A percentile compares a stretch with the other conserved stretches of the same genome.
Conservation (phyloP, 1,140 invertebrate species). For the Ceratina australensis region DNA sequence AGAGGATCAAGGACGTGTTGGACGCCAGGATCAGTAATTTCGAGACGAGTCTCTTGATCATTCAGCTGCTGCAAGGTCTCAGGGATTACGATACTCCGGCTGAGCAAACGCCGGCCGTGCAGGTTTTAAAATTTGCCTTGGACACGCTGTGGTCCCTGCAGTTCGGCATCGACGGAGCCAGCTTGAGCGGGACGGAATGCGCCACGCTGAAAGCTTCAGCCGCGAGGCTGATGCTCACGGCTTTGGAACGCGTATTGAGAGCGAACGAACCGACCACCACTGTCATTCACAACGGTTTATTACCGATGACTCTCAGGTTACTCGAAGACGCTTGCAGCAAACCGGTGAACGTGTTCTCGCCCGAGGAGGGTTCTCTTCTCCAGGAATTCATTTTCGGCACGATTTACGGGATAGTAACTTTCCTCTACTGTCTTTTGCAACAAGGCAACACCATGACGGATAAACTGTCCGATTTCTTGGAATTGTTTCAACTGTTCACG, state of each 20-base stretch:
- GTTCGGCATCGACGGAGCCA: conserved; percentile 77
- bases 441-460: conserved; percentile 78
- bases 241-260: conserved; percentile 81
- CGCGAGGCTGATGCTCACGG: conserved; percentile 81
- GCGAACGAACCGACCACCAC: conserved; percentile 81
- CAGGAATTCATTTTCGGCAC: conserved; percentile 84
- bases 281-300: conserved; percentile 82
- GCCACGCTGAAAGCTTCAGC: conserved; percentile 81
- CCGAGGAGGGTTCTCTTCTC: conserved; percentile 75
- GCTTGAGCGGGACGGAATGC: conserved; percentile 63
- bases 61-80: conserved; percentile 82
- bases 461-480: conserved; percentile 82
- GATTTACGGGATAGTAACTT: conserved; percentile 81
- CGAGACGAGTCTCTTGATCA: conserved; percentile 81
- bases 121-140: conserved; percentile 83
- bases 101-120: conserved; percentile 81
- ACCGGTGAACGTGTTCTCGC: conserved; percentile 54
- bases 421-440: conserved; percentile 82
- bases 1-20: conserved; percentile 80
- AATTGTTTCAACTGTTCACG: conserved; percentile 82
- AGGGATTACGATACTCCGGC: conserved; percentile 81
- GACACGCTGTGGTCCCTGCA: conserved; percentile 82
- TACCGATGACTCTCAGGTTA: conserved; percentile 82
- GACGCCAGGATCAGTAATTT: conserved; percentile 80
- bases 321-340: conserved; percentile 80